Base-by-base conservation (phyloP, 2,797 vertebrate species). In the Muscicapa comitata region DNA sequence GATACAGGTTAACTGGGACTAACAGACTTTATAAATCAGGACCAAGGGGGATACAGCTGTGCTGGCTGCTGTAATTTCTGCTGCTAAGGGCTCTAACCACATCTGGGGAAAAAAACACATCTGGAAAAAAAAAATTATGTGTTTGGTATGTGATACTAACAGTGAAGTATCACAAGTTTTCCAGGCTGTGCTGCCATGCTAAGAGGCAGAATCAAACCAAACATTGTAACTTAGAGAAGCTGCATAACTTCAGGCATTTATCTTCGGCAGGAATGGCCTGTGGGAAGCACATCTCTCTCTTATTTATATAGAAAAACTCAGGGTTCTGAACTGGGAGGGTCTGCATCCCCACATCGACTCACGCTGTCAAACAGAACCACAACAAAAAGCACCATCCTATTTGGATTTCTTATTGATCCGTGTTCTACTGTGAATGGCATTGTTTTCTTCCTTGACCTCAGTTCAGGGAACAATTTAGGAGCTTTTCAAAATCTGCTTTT, bases 371-470 rank as follows among this genome's bases (percentile, higher is more conserved):
- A 76, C 62, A 37, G 5, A 67, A 29, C 68, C 37, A 53, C 53
- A 55, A 79, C 24, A 53, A 77, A 92, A 91, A 74, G 19, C 50
- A 75, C 57, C 14, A 9, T 35, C 38, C 42, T 57, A 40, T 68
- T 24, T 78, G 65, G 78, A 54, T 90, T 94, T 83, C 42, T 47
- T 83, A 90, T 68, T 57, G 65, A 93, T 82, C 2, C 0, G 0
- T 68, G 79, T 83, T 88, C 35, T 51, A 0, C 67, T 61, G 16
- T n/a, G 54, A 94, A 88, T n/a, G 8, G 72, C 65, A 75, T 85
- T 74, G 12, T 88, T 86, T 82, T 94, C 54, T 77, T 80, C 54
- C 83, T 67, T 83, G 72, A 90, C 72, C 57, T 83, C 20, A 43
- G 79, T 25, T 43, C 54, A 83, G 35, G 35, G 45, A 90, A 40